Conservation (phyloP, 2,797 vertebrate genomes). For the Fratercula arctica region DNA sequence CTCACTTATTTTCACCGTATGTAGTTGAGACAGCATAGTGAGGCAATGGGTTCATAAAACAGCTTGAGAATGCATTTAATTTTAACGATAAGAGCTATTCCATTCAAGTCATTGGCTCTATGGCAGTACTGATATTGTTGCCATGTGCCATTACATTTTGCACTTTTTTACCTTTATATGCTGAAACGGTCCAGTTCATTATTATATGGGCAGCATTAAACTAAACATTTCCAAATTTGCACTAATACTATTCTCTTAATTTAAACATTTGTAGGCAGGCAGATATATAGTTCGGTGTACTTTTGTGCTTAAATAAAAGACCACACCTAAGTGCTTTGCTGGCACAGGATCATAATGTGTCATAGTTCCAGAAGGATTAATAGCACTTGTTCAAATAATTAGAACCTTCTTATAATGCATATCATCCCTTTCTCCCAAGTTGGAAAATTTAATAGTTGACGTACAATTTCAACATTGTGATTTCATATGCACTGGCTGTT, state of each 20-base stretch:
- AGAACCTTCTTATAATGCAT: neutral
- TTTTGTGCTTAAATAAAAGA: neutral
- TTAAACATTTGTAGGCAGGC: neutral
- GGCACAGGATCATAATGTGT: neutral
- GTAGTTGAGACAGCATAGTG: neutral
- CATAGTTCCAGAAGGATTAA: neutral
- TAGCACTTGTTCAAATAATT: neutral
- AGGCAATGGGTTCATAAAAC: neutral
- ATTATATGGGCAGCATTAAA: neutral
- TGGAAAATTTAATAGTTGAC: neutral
- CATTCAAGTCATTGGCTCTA: neutral
- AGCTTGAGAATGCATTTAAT: neutral
- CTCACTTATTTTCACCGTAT: neutral
- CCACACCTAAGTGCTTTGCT: neutral
- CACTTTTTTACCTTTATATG: neutral
- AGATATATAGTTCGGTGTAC: neutral
- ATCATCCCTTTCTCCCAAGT: neutral
- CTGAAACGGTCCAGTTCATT: neutral
- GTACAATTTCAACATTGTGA: neutral
- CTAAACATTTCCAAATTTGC: neutral
- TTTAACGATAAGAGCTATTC: neutral
- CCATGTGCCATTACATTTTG: neutral
- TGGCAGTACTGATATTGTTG: neutral
- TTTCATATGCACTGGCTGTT: neutral
- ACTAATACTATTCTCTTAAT: neutral